Base-by-base conservation (phyloP, 1,140 invertebrate species). In the Tetragonula clypearis region DNA sequence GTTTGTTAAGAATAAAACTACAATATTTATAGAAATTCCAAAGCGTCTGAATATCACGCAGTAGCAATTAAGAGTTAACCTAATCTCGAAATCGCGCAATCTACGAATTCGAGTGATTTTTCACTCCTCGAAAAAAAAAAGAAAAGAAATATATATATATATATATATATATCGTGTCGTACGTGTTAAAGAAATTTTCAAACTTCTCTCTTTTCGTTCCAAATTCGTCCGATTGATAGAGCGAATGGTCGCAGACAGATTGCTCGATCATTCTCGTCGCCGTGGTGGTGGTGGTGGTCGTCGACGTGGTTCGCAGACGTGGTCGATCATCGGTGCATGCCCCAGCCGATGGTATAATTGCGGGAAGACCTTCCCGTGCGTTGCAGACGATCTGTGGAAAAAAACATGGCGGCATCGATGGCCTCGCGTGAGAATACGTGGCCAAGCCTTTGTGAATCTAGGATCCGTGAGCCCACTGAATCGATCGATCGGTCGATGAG, bases 341-440 rank as follows among this genome's bases (percentile, higher is more conserved):
- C 88, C 90, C 92, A 94, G 86, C 93, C 94, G 87, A 92, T 92
- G 82, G 92, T 95, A 85, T 93, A 92, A 84, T 95, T 94, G 79
- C 93, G 93, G 82, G 92, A 92, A 84, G 92, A 82, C 77, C 94
- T 93, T 90, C 94, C 94, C 90, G 77, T 93, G 81, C 94, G 94
- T 74, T 92, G 87, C 78, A 94, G 89, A 85, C 92, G 93, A 90
- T 92, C 94, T 95, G 88, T 66, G 88, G 92, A 93, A 91, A 90
- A 90, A 85, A 82, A 89, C 87, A 85, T 68, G 71, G 83, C 76
- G 41, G 73, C 72, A 76, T 58, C 66, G 82, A 68, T 41, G 62
- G 84, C 71, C 49, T 53, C 17, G 65, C 41, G 56, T 86, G 73
- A 86, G 65, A 86, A 86, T 73, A 8, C 17, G n/a, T 53, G n/a